Evolutionary conservation across 2,113 vertebrate genomes (phyloP), one percentile per base, ranked within the genome.

Genomic region (Mixornis gularis): DNA sequence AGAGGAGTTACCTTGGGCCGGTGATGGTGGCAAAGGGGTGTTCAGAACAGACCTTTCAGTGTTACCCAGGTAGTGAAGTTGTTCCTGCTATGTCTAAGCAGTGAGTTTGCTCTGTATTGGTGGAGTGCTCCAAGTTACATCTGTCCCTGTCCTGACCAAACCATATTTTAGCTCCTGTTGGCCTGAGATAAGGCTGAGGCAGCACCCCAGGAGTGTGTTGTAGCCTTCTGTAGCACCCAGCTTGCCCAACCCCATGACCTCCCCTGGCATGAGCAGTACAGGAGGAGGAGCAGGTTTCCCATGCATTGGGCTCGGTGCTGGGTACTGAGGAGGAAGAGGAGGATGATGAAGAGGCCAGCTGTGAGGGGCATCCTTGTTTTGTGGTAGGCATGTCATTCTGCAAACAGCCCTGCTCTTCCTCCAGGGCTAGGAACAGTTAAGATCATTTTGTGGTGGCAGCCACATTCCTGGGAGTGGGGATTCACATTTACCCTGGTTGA

Each of bases 121-220:
- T 49, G 51, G 25, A 49, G 27, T 59, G 44, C n/a, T 79, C 51
- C 0, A 3, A 43, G 55, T 89, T 55, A 41, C 62, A 40, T 44
- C 63, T 69, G 43, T 86, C 56, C 52, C 30, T 85, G 69, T 79
- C 44, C 60, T 83, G 56, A 53, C 56, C 59, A 64, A 77, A 89
- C 36, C 17, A 9, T 10, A 4, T 44, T 64, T 72, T 34, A 30
- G 17, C 44, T 71, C 25, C 25, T 34, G 14, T 32, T 84, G 59
- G 29, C 52, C 30, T 34, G n/a, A 32, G 59, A 18, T 26, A 13
- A 72, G 59, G 44, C 59, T 9, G 34, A 46, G 38, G 44, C n/a
- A 59, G 25, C n/a, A 38, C 25, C 30, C 1, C 0, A 38, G 22
- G 19, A 43, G 24, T 0, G 0, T 25, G 1, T 26, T 15, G 29